phyloP scores from a whole-genome alignment of 2,797 vertebrate species.

The Iguana delicatissima region DNA sequence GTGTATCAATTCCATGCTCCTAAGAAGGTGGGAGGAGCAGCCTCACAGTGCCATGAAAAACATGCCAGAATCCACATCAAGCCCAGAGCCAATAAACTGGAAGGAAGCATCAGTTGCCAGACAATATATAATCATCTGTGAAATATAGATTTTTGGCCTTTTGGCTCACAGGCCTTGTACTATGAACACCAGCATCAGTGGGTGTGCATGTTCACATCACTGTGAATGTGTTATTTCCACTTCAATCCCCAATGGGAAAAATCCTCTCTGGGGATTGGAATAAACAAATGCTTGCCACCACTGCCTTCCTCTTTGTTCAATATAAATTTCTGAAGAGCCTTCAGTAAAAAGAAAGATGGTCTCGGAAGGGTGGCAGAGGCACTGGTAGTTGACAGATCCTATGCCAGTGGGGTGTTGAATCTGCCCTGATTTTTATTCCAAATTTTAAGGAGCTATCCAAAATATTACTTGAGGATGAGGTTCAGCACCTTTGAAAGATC shows the following conservation, averaged over 20 bases:
- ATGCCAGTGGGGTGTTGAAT: no score
- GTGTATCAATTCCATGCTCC: constrained; percentile 36
- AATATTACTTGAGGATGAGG: neutral
- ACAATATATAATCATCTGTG: neutral
- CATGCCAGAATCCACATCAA: neutral
- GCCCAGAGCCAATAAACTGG: neutral
- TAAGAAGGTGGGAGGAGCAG: neutral
- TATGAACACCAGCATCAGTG: neutral
- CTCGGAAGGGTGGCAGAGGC: neutral
- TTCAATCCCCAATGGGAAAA: neutral
- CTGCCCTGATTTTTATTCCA: no score
- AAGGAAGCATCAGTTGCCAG: neutral
- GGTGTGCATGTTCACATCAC: neutral
- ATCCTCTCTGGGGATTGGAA: neutral
- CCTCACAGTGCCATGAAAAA: neutral
- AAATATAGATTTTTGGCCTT: neutral
- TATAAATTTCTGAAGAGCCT: neutral
- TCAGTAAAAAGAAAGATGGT: neutral
- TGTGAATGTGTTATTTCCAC: neutral
- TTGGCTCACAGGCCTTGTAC: neutral
- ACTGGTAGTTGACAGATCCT: no score
- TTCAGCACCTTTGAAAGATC: no score
- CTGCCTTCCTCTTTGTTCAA: neutral
- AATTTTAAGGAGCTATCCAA: no score
- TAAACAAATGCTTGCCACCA: neutral